Evolutionary conservation across 2,888 invertebrate species (phyloP).

Genomic region (Atherix ibis): DNA sequence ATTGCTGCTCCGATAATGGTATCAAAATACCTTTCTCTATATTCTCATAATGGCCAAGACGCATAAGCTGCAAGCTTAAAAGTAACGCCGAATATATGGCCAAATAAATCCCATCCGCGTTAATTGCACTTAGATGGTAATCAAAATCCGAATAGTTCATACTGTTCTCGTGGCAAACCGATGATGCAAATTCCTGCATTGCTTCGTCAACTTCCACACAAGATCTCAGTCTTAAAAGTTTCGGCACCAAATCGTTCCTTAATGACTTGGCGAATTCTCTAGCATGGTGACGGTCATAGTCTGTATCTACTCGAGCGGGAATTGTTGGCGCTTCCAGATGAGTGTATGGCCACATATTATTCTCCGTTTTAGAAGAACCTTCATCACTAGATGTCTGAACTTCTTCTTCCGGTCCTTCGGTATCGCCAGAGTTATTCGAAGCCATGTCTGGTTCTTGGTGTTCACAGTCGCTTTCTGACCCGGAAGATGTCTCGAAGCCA

Average conservation of each 20-base stretch:
- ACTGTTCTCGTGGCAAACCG: slow-evolving; percentile 64
- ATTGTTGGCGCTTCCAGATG: slow-evolving; percentile 30
- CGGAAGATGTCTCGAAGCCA: slow-evolving; percentile 41
- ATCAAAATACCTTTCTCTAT: slow-evolving; percentile 33
- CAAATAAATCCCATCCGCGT: slow-evolving; percentile 88
- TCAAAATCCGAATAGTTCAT: slow-evolving; percentile 33
- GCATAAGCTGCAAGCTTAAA: slow-evolving; percentile 63
- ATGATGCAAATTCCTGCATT: slow-evolving; percentile 80
- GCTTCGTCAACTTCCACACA: slow-evolving; percentile 82
- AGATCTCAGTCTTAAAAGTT: slow-evolving; percentile 55
- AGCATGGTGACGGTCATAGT: slow-evolving; percentile 75
- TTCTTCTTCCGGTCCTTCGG: slow-evolving; percentile 56
- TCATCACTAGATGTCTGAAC: slow-evolving; percentile 35
- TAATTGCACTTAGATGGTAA: slow-evolving; percentile 56
- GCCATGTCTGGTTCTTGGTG: slow-evolving; percentile 50
- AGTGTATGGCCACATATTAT: slow-evolving; percentile 32
- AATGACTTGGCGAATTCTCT: slow-evolving; percentile 66
- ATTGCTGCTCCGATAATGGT: slow-evolving; percentile 66
- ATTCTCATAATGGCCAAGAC: slow-evolving; percentile 56
- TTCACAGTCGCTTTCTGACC: slow-evolving; percentile 46
- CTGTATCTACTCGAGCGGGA: slow-evolving; percentile 43
- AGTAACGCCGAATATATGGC: slow-evolving; percentile 75
- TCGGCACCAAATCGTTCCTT: slow-evolving; percentile 57
- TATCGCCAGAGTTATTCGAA: slow-evolving; percentile 55
- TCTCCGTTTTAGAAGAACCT: slow-evolving; percentile 29